Conservation (phyloP, 2,888 invertebrate genomes). For the Drosophila tanythrix region DNA sequence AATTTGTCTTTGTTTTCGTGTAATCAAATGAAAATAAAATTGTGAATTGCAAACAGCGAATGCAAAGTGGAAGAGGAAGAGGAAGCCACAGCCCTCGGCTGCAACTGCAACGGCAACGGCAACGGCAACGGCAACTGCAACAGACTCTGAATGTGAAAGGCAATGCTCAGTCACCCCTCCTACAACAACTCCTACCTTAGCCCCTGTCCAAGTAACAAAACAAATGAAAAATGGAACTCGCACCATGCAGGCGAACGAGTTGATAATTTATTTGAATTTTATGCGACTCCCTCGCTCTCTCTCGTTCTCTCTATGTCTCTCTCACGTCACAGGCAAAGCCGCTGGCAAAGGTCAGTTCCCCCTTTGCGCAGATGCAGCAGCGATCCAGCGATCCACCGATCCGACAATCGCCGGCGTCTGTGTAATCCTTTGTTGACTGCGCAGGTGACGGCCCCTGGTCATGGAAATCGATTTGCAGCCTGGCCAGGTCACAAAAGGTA, state of each 20-base stretch:
- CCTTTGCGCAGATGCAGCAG: conserved; percentile 58
- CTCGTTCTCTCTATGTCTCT: conserved; percentile 16
- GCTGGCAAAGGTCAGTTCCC: conserved; percentile 41
- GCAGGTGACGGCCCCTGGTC: conserved; percentile 74
- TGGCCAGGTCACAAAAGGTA: conserved; percentile 44
- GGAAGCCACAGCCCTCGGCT: conserved; percentile 43
- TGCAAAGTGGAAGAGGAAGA: conserved; percentile 37
- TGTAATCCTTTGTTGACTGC: conserved; percentile 74
- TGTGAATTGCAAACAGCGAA: conserved; percentile 64
- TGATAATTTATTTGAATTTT: conserved; percentile 83
- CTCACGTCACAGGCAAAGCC: conserved; percentile 48
- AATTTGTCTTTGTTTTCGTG: conserved; percentile 82
- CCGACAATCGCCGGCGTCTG: conserved; percentile 18
- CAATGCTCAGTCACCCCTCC: conserved; percentile 54
- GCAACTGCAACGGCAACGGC: conserved; percentile 19
- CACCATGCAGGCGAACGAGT: conserved; percentile 71
- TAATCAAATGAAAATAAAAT: conserved; percentile 81
- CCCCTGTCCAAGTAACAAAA: conserved; percentile 49
- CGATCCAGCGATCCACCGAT: conserved; percentile 6
- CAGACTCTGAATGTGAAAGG: conserved; percentile 45
- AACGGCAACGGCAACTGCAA: conserved; percentile 7
- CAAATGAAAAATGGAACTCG: conserved; percentile 77
- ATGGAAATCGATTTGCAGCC: conserved; percentile 70
- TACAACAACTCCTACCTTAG: conserved; percentile 21
- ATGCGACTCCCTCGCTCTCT: conserved; percentile 63